Evolutionary conservation across 2,113 vertebrate species (phyloP).

Genomic region (Hydropotes inermis): DNA sequence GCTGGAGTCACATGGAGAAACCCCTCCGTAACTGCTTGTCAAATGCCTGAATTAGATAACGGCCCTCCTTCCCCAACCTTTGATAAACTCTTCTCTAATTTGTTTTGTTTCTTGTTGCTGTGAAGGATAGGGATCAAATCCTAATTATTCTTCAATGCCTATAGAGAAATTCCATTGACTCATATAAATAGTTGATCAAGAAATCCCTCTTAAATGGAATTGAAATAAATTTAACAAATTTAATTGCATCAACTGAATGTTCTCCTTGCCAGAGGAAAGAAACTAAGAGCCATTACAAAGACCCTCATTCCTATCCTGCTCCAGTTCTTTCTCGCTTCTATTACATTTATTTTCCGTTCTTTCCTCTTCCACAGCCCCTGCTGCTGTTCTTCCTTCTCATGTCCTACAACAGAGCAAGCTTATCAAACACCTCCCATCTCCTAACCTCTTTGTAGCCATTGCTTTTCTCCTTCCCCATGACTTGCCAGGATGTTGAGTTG

Average conservation of each 20-base stretch:
- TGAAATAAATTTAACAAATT: constrained; percentile 13
- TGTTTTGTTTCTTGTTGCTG: background rate
- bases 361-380: background rate
- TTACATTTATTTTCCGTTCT: background rate
- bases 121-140: background rate
- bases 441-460: background rate
- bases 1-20: background rate
- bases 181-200: background rate
- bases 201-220: background rate
- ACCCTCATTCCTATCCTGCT: background rate
- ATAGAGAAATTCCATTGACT: background rate
- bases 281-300: background rate
- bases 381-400: background rate
- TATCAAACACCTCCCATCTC: background rate
- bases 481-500: background rate
- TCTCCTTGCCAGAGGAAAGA: background rate
- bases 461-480: background rate
- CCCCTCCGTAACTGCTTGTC: background rate
- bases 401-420: background rate
- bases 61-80: background rate
- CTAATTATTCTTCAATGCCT: background rate
- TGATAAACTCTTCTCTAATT: background rate
- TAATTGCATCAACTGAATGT: background rate
- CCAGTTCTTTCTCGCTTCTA: background rate
- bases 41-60: background rate